A percentile compares a stretch with the other conserved stretches of the same genome.
Evolutionary conservation across 37 sponge, comb jelly and placozoan genomes (phyloP).

Genomic region (Dysidea cf. avara): DNA sequence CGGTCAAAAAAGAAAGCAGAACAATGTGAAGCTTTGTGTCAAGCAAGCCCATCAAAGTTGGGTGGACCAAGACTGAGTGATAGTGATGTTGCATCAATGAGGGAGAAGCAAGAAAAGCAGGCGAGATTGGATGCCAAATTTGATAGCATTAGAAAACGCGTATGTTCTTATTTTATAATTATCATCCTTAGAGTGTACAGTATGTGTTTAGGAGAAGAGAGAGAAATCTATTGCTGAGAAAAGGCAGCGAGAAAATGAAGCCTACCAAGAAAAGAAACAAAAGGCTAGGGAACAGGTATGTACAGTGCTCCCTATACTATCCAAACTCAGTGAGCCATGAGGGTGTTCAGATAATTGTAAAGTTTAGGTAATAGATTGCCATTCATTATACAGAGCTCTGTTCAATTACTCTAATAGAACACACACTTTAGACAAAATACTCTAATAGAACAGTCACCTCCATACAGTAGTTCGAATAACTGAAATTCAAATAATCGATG

Average conservation of each 20-base stretch:
- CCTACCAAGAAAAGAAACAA: conserved; percentile 39
- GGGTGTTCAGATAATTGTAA: too few relatives aligned
- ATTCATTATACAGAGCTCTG: too few relatives aligned
- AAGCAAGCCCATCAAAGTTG: not conserved
- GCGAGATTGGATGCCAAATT: conserved; percentile 24
- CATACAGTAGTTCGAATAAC: too few relatives aligned
- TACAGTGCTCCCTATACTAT: too few relatives aligned
- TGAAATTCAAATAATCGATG: too few relatives aligned
- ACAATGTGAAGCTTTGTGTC: not conserved
- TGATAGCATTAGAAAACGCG: conserved; percentile 12
- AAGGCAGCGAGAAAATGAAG: conserved; percentile 40
- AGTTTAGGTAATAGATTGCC: too few relatives aligned
- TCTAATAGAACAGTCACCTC: too few relatives aligned
- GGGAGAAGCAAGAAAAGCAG: conserved; percentile 28
- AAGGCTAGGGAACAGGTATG: conserved; percentile 50
- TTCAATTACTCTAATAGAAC: too few relatives aligned
- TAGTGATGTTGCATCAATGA: conserved; percentile 3
- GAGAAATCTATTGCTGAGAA: conserved; percentile 27
- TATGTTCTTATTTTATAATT: not conserved
- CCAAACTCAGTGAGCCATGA: too few relatives aligned
- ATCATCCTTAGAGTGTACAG: not conserved
- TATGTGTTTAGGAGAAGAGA: conserved; percentile 38
- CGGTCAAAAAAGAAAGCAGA: conserved; percentile 7
- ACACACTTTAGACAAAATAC: too few relatives aligned
- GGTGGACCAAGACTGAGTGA: conserved; percentile 5